Percentiles rank a stretch among this genome's conserved stretches.
Evolutionary conservation across 2,113 vertebrate species (phyloP).

Genomic region (Osmerus mordax): DNA sequence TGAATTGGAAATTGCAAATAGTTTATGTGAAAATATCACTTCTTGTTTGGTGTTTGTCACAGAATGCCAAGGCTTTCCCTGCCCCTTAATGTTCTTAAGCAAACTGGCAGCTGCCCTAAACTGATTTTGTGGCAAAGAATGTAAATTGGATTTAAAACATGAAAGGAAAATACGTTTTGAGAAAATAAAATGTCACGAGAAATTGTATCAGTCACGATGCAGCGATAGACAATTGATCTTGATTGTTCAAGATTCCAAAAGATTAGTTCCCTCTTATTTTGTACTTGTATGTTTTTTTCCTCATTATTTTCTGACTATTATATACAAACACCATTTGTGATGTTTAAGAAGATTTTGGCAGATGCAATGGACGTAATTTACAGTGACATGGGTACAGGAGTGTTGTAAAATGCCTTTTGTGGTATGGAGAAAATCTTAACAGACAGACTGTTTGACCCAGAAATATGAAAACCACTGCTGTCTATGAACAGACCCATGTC

Average conservation of each 20-base stretch:
- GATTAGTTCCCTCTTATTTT: background rate
- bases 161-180: slow-evolving; percentile 11
- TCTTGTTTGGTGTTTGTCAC: background rate
- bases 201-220: slow-evolving; percentile 1
- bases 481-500: background rate
- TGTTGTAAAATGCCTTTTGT: background rate
- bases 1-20: background rate
- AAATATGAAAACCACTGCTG: slow-evolving; percentile 47
- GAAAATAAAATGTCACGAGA: background rate
- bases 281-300: background rate
- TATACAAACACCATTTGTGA: slow-evolving; percentile 10
- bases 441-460: slow-evolving; percentile 11
- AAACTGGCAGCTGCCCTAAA: slow-evolving; percentile 59
- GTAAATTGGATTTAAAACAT: slow-evolving; percentile 35
- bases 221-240: slow-evolving; percentile 18
- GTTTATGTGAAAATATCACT: slow-evolving; percentile 7
- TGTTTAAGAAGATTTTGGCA: background rate
- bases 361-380: background rate
- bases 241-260: background rate
- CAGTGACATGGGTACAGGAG: background rate
- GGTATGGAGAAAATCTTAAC: slow-evolving; percentile 2
- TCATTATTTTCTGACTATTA: background rate
- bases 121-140: slow-evolving; percentile 39
- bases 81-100: slow-evolving; percentile 11
- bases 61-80: slow-evolving; percentile 18